A percentile compares a stretch with the other conserved stretches of the same genome.
Conservation (phyloP, 2,888 invertebrate species). For the Xestia ashworthii region DNA sequence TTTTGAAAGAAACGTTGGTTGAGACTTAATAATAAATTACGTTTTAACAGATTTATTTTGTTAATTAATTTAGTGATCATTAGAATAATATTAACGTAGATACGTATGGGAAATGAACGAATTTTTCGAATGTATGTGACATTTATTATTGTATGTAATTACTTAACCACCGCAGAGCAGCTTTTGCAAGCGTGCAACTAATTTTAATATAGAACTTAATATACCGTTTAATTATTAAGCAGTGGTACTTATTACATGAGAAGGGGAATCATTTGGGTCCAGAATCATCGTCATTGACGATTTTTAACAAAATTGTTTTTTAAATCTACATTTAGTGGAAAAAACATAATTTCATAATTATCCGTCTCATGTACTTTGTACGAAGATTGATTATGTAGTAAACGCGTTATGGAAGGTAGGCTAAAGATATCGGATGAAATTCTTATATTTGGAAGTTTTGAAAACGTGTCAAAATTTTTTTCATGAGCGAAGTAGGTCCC, state of each 20-base stretch:
- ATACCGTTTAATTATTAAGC: slow-evolving; percentile 77
- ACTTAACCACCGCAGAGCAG: slow-evolving; percentile 88
- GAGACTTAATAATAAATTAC: slow-evolving; percentile 84
- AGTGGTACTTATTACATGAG: slow-evolving; percentile 73
- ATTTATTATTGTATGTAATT: slow-evolving; percentile 78
- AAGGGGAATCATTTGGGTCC: slow-evolving; percentile 69
- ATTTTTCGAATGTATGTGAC: slow-evolving; percentile 79
- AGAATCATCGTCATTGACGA: slow-evolving; percentile 63
- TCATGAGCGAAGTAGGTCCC: slow-evolving; percentile 81
- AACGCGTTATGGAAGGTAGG: slow-evolving; percentile 84
- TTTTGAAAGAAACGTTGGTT: slow-evolving; percentile 82
- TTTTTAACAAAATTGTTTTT: too few species aligned
- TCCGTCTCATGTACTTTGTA: slow-evolving; percentile 69
- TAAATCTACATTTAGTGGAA: slow-evolving; percentile 60
- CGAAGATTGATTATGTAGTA: slow-evolving; percentile 78
- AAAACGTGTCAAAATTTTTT: slow-evolving; percentile 88
- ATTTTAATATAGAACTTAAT: slow-evolving; percentile 81
- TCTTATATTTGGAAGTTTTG: slow-evolving; percentile 82
- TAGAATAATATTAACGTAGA: slow-evolving; percentile 76
- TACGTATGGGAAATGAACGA: slow-evolving; percentile 84
- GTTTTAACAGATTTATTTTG: slow-evolving; percentile 87
- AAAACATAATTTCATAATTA: slow-evolving; percentile 58
- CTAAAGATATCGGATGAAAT: slow-evolving; percentile 76
- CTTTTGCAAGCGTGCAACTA: slow-evolving; percentile 87
- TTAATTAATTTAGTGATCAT: slow-evolving; percentile 79